Conservation (phyloP, 2,113 vertebrate species). For the Cricetomys ansorgei region DNA sequence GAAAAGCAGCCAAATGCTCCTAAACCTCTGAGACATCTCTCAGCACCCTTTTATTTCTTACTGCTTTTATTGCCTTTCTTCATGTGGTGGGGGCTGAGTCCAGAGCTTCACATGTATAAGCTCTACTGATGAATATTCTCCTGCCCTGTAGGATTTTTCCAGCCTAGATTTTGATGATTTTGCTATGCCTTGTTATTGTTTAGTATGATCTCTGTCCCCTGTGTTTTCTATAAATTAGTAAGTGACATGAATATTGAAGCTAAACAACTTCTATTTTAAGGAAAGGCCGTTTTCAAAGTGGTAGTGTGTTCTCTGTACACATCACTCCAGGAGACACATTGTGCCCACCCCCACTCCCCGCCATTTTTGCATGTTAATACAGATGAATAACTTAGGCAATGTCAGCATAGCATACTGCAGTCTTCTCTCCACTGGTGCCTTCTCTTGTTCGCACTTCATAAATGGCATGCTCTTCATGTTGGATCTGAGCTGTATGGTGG, state of each 20-base stretch:
- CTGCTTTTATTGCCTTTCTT: not conserved
- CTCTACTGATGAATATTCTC: not conserved
- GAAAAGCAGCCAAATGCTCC: not conserved
- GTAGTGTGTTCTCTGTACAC: not conserved
- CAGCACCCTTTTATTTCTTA: not conserved
- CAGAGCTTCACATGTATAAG: not conserved
- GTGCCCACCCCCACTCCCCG: not conserved
- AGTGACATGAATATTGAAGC: not conserved
- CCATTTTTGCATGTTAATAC: not conserved
- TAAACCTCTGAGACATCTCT: not conserved
- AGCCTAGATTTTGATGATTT: slow-evolving; percentile 8
- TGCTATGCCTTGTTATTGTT: not conserved
- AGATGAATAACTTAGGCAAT: not conserved
- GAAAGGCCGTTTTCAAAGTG: not conserved
- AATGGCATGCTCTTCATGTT: not conserved
- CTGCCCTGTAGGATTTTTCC: not conserved
- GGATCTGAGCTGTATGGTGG: not conserved
- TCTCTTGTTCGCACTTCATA: not conserved
- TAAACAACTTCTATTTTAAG: not conserved
- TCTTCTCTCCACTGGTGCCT: not conserved
- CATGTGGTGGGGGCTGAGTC: not conserved
- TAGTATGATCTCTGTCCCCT: not conserved
- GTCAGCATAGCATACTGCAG: not conserved
- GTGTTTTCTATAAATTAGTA: not conserved
- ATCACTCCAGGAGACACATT: not conserved